Evolutionary conservation across 2,113 vertebrate species (phyloP).

Genomic region (Tychaedon coryphoeus): DNA sequence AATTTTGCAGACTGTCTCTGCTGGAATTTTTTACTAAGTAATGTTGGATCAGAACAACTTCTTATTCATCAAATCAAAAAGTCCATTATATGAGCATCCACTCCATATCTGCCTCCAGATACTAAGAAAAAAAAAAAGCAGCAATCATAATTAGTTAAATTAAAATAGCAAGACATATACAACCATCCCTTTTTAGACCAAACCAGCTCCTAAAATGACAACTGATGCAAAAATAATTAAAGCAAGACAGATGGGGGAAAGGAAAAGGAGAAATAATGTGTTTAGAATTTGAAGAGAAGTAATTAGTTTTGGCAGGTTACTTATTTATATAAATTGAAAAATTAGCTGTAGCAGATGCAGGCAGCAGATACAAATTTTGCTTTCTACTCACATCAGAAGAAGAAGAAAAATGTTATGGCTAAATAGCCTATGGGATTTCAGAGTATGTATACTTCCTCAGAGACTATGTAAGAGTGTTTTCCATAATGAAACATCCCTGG

Average conservation of each 20-base stretch:
- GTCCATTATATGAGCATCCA: neutral
- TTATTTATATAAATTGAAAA: slow-evolving; percentile 82
- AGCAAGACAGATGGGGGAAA: slow-evolving; percentile 66
- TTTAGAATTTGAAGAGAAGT: slow-evolving; percentile 76
- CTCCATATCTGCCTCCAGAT: slow-evolving; percentile 33
- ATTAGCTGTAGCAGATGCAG: slow-evolving; percentile 62
- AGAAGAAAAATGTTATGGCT: slow-evolving; percentile 12
- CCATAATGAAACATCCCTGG: neutral
- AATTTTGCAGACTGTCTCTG: neutral
- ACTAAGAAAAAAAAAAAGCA: slow-evolving; percentile 53
- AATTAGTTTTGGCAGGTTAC: slow-evolving; percentile 79
- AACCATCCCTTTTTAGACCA: slow-evolving; percentile 72
- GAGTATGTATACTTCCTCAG: neutral
- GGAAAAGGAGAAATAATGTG: slow-evolving; percentile 69
- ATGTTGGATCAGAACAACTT: neutral
- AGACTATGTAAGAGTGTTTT: neutral
- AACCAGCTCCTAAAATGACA: slow-evolving; percentile 73
- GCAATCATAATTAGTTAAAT: slow-evolving; percentile 72
- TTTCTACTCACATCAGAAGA: slow-evolving; percentile 4
- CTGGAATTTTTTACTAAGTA: neutral
- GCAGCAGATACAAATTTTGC: slow-evolving; percentile 40
- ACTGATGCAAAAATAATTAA: slow-evolving; percentile 79
- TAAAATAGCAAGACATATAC: slow-evolving; percentile 70
- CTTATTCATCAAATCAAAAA: neutral
- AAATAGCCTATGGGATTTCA: slow-evolving; percentile 35